Conservation (phyloP, 2,888 invertebrate species). For the Linnaemya tessellans region DNA sequence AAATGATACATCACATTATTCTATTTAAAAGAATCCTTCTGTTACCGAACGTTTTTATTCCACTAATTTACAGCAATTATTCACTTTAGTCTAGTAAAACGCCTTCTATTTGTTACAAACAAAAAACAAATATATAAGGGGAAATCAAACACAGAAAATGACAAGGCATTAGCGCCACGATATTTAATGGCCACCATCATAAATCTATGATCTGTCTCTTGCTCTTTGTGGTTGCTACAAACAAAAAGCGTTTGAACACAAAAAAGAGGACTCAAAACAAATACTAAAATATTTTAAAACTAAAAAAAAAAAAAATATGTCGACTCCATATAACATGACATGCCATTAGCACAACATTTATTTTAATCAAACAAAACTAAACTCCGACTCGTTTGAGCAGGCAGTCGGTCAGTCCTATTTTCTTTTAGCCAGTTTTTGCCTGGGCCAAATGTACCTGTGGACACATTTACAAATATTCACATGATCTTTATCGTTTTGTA, state of each 20-base stretch:
- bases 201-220: constrained; percentile 69
- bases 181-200: constrained; percentile 71
- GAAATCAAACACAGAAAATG: constrained; percentile 52
- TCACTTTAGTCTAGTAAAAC: constrained; percentile 66
- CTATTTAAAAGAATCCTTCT: constrained; percentile 50
- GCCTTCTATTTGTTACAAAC: constrained; percentile 42
- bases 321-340: constrained; percentile 61
- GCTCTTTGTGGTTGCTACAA: constrained; percentile 15
- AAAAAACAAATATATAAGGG: constrained; percentile 13
- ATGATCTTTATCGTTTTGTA: constrained; percentile 65
- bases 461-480: constrained; percentile 20
- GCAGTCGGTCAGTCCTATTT: background rate
- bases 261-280: constrained; percentile 49
- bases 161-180: constrained; percentile 70
- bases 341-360: constrained; percentile 72
- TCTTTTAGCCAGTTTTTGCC: constrained; percentile 14
- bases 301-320: constrained; percentile 6
- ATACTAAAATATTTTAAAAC: constrained; percentile 64
- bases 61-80: constrained; percentile 71
- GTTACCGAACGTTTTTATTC: constrained; percentile 44
- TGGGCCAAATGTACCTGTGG: constrained; percentile 42
- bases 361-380: constrained; percentile 56
- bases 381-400: background rate
- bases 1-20: constrained; percentile 69
- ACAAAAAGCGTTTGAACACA: background rate